Base-by-base conservation (phyloP, 2,888 invertebrate species). In the Tridacna crocea region DNA sequence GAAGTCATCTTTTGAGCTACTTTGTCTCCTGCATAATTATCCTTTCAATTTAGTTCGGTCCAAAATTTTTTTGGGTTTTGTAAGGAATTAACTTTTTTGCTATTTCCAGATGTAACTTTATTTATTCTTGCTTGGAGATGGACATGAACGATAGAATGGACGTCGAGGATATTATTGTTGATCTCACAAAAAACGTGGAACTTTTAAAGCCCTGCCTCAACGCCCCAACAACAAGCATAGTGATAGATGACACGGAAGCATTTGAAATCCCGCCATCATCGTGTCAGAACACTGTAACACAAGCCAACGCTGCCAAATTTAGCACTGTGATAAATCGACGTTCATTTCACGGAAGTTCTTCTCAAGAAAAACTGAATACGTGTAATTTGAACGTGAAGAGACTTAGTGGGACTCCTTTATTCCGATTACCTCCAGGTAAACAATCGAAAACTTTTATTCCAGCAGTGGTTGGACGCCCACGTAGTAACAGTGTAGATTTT, bases 171-270 rank as follows among this genome's bases (percentile, higher is more conserved):
- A 96, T 98, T 80, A 97, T 97, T 0, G 97, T 97, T 83, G 96
- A 97, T 92, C 95, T 98, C 81, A 97, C 97, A 3, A 97, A 96
- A 90, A 96, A 96, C 93, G 97, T 97, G 22, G 96, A 96, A 10
- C 96, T 98, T 77, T 95, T 98, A 73, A 95, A 96, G 27, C 97
- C 98, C 0, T 97, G 97, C 91, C 95, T 97, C 58, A 98, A 98
- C 75, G 91, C 97, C 97, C 72, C 95, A 96, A 79, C 96, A 96
- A 96, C 93, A 11, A 93, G 97, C 82, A 96, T 97, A 73, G 96
- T 97, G 92, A 95, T 97, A 90, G 96, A 96, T 84, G 96, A 96
- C 91, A 96, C 96, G 0, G 96, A 95, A 74, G 95, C 96, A 73
- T 90, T 96, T 73, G 96, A 96, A 83, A 87, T 93, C 79, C 89